Base-by-base conservation (phyloP, 2,113 vertebrate species). In the Gallinago media region DNA sequence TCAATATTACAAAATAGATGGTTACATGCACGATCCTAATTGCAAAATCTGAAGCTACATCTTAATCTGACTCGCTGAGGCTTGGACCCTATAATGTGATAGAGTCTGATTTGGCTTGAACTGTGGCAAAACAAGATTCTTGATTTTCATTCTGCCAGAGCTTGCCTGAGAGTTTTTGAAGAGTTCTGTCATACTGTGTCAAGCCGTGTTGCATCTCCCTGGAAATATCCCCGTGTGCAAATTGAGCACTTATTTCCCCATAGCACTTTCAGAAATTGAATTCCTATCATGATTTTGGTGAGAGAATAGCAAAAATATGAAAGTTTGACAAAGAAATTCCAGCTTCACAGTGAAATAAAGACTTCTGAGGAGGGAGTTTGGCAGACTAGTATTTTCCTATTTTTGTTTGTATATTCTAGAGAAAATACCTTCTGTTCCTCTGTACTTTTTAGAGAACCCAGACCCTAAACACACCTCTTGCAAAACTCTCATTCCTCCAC, bases 11-110 rank as follows among this genome's bases (percentile, higher is more conserved):
- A 70, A 73, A 84, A 49, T 59, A 27, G 7, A 15, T 49, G n/a
- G 23, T 42, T 59, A 36, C 6, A n/a, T 26, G 15, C 25, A 63
- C 0, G 0, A 49, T 58, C 40, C 17, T 54, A n/a, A 34, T 25
- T 59, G 5, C 34, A 91, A 66, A 74, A 84, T 58, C 22, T 71
- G 40, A 92, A 91, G 46, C 11, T 79, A 8, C 16, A 25, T 44
- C 20, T 22, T 68, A 49, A 62, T 75, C 47, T 72, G 34, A 50
- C 20, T 92, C 21, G 22, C 50, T 50, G 71, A 88, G 17, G 34
- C 4, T 31, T 73, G 44, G 7, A 52, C 46, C 11, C 12, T 54
- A 22, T 61, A 46, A 56, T 40, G 44, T 4, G 3, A 29, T 11
- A 42, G 17, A 73, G 20, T n/a, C n/a, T 40, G 31, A 42, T 75